Evolutionary conservation across 2,888 invertebrate species (phyloP), one percentile per base, ranked within the genome.

Genomic region (Mythimna albipuncta): DNA sequence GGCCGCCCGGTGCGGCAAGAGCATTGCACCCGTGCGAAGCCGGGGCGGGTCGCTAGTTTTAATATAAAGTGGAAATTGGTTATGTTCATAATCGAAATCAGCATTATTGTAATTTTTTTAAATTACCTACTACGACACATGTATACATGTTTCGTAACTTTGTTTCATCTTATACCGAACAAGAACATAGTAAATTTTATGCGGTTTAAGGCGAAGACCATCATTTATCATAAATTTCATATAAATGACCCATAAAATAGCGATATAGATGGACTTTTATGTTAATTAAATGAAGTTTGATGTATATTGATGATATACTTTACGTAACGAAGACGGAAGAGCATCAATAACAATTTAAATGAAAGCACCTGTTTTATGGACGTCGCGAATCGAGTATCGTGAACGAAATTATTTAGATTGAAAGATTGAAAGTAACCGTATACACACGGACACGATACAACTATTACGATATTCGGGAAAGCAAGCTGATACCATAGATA

Each of bases 271-370:
- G 21, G 58, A 67, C 65, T 72, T 75, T 79, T 75, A 85, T 79
- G 77, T 77, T 78, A 83, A 85, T 85, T 72, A 83, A 81, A 81
- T 85, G 81, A 57, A 82, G 58, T 72, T 79, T 72, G 70, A 84
- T 75, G 77, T 79, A 66, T 80, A 66, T 79, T 79, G 80, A 80
- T 69, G 79, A 80, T 69, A 69, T 62, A 66, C 41, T 78, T 86
- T 81, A 79, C 64, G 67, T 78, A 84, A 86, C 58, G 59, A 71
- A 69, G 73, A 64, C 77, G 80, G 78, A 79, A 81, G 85, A 86
- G 32, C 84, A 83, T 83, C 85, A 81, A 88, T 87, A 88, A 81
- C 86, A 79, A 86, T 91, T 89, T 87, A 89, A 91, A 91, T 72
- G 88, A 91, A 89, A 89, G 88, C 90, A 89, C 79, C 81, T 70